Evolutionary conservation across 2,888 invertebrate genomes (phyloP).

Genomic region (Sinelater perroti): DNA sequence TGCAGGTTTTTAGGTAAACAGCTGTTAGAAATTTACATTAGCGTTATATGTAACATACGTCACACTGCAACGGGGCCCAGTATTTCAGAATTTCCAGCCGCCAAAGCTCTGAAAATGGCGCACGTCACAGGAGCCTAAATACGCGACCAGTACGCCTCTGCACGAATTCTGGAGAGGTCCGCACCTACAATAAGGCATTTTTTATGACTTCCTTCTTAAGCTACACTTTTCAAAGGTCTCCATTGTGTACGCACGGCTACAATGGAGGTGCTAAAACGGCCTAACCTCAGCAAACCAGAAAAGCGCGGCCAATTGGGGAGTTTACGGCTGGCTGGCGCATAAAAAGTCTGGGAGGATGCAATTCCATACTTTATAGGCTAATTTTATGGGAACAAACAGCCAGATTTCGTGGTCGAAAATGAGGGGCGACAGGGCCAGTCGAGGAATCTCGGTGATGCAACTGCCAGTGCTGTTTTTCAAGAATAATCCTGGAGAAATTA

Average conservation of each 20-base stretch:
- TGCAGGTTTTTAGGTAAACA: no score
- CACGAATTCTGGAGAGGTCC: slow-evolving; percentile 21
- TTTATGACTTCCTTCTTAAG: slow-evolving; percentile 30
- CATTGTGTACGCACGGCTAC: slow-evolving; percentile 22
- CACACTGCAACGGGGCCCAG: no score
- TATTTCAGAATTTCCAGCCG: no score
- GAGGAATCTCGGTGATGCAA: no score
- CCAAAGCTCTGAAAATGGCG: no score
- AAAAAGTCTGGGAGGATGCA: slow-evolving; percentile 12
- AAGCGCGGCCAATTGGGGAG: slow-evolving; percentile 3
- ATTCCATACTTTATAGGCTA: slow-evolving; percentile 14
- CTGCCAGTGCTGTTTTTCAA: no score
- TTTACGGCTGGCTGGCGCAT: slow-evolving; percentile 13
- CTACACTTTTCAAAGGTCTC: slow-evolving; percentile 25
- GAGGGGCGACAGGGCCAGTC: no score
- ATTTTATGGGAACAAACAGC: slow-evolving; percentile 10
- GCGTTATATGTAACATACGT: no score
- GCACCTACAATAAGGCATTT: slow-evolving; percentile 23
- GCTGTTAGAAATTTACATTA: no score
- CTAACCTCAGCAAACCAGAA: slow-evolving; percentile 22
- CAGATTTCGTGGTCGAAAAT: no score
- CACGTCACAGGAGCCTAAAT: no score
- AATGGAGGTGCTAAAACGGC: slow-evolving; percentile 28
- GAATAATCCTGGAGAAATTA: no score
- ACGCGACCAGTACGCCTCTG: slow-evolving; percentile 27